Evolutionary conservation across 1,140 invertebrate species (phyloP).

Genomic region (Trichonephila inaurata): DNA sequence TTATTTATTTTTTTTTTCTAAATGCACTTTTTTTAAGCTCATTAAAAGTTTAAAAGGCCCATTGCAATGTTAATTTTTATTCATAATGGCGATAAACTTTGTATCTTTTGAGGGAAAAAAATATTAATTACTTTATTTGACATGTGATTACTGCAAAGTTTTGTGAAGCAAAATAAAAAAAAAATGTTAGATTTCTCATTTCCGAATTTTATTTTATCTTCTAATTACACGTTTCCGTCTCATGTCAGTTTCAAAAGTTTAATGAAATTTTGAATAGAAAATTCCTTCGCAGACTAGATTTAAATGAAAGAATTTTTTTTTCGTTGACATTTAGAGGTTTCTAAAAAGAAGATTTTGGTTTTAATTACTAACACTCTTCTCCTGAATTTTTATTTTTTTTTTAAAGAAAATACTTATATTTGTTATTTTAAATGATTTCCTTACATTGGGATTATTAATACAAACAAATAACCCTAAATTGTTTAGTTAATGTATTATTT

Average conservation of each 20-base stretch:
- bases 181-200: neutral
- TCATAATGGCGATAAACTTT: neutral
- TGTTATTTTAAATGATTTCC: too few relatives aligned
- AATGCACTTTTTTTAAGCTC: too few relatives aligned
- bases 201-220: neutral
- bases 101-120: neutral
- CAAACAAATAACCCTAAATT: too few relatives aligned
- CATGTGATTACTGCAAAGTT: neutral
- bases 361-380: too few relatives aligned
- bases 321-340: too few relatives aligned
- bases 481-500: too few relatives aligned
- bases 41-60: neutral
- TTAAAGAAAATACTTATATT: too few relatives aligned
- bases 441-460: too few relatives aligned
- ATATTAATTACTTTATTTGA: conserved; percentile 23
- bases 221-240: neutral
- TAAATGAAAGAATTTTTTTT: too few relatives aligned
- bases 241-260: neutral
- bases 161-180: neutral
- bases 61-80: neutral
- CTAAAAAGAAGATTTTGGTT: too few relatives aligned
- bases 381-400: too few relatives aligned
- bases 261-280: neutral
- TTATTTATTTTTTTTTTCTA: too few relatives aligned
- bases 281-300: neutral